phyloP scores from a whole-genome alignment of 1,140 invertebrate species.

The Camponotus floridanus region DNA sequence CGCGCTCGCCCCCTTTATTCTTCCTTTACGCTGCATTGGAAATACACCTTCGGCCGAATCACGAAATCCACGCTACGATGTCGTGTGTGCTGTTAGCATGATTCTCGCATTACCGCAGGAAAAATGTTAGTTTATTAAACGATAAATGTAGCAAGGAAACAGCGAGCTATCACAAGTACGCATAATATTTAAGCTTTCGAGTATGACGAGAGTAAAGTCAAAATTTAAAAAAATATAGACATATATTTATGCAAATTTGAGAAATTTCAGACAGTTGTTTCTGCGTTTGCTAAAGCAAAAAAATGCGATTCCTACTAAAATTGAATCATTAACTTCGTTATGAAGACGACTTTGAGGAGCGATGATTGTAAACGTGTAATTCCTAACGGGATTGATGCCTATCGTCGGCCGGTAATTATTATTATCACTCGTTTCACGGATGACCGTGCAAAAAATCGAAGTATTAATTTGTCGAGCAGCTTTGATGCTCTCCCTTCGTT shows the following conservation, averaged over 20 bases:
- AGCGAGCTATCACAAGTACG: background rate
- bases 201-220: background rate
- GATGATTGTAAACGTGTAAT: background rate
- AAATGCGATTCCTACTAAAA: conserved; percentile 4
- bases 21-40: conserved; percentile 75
- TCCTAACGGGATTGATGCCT: background rate
- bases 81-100: conserved; percentile 55
- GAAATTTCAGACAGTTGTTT: background rate
- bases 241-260: background rate
- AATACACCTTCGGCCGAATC: conserved; percentile 68
- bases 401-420: conserved; percentile 38
- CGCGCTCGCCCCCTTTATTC: conserved; percentile 66
- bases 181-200: background rate
- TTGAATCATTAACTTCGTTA: conserved; percentile 46
- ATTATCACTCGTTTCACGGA: conserved; percentile 38
- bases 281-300: background rate
- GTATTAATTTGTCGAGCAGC: conserved; percentile 40
- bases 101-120: conserved; percentile 71
- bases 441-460: conserved; percentile 5
- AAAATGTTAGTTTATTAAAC: conserved; percentile 66
- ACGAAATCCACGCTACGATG: conserved; percentile 41
- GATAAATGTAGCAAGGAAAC: conserved; percentile 27
- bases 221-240: background rate
- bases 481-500: conserved; percentile 15
- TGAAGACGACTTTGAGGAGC: background rate